Base-by-base conservation (phyloP, 2,888 invertebrate species). In the Chrysomela aeneicollis region DNA sequence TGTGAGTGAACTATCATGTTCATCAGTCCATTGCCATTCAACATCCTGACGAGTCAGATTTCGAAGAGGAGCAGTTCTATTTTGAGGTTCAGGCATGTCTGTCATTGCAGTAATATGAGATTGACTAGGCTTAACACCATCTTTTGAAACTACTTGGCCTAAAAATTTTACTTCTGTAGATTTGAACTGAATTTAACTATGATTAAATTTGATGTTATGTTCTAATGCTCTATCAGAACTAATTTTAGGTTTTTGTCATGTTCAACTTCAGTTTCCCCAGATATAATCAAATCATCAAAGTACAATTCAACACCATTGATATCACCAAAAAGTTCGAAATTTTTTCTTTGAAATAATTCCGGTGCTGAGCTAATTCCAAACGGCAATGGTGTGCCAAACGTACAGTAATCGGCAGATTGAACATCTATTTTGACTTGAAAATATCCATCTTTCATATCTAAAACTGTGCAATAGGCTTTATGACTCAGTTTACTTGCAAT, bases 1-100 rank as follows among this genome's bases (percentile, higher is more conserved):
- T 4, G 5, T 42, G 3, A 42, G 3, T 17, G 42, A 12, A 42
- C 17, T 42, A 17, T 12, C 42, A 42, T 42, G 42, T 42, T 42
- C 42, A 42, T 42, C 42, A 42, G 12, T 12, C 42, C 42, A 42
- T 6, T 42, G 42, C 18, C 42, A 57, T 18, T 37, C 37, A 42
- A n/a, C 21, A 57, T 73, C 67, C 63, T 55, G 54, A 55, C 54
- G 65, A 32, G 68, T 66, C 18, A 74, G 58, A 15, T 71, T 57
- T 64, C 73, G 62, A 12, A 76, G 49, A 9, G 70, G 70, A 19
- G 67, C 69, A 18, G 18, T 61, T 65, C 67, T 70, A 53, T 67
- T 61, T 35, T 64, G 26, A 19, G 71, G 72, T 8, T 19, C 50
- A 10, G 69, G 64, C 19, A 57, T 57, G 10, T 57, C 42, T 19